phyloP scores from a whole-genome alignment of 1,140 invertebrate genomes.

The Neodiprion lecontei region DNA sequence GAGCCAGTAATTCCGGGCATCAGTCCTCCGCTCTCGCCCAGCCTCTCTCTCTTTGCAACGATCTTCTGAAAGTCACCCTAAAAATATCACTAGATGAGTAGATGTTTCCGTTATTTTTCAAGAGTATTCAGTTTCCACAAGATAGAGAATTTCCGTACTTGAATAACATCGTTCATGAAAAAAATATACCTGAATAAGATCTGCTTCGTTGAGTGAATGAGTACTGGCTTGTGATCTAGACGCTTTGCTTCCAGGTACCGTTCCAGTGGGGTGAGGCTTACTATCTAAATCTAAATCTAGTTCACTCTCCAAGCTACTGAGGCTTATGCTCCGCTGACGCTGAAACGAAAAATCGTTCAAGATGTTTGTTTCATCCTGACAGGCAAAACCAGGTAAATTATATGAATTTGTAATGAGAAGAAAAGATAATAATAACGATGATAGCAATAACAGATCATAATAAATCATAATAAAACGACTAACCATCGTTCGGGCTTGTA shows the following conservation, averaged over 20 bases:
- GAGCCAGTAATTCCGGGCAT: conserved; percentile 65
- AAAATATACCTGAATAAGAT: conserved; percentile 72
- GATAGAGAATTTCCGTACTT: conserved; percentile 28
- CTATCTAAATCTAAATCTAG: conserved; percentile 61
- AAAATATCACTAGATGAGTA: conserved; percentile 26
- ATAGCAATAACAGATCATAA: background rate
- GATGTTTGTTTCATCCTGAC: background rate
- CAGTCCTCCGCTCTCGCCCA: conserved; percentile 69
- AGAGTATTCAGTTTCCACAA: conserved; percentile 9
- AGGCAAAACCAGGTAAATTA: background rate
- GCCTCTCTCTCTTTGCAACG: conserved; percentile 66
- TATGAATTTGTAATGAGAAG: conserved; percentile 7
- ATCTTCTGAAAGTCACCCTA: conserved; percentile 69
- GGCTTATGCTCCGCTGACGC: conserved; percentile 60
- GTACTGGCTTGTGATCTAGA: conserved; percentile 75
- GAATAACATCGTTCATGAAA: background rate
- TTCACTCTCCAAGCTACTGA: conserved; percentile 66
- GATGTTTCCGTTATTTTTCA: conserved; percentile 11
- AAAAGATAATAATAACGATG: background rate
- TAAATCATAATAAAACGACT: conserved; percentile 21
- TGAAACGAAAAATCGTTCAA: conserved; percentile 35
- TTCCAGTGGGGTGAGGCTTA: conserved; percentile 45
- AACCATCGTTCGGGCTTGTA: conserved; percentile 58
- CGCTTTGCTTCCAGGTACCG: conserved; percentile 50
- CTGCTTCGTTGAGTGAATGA: conserved; percentile 85